Conservation (phyloP, 2,888 invertebrate species). For the Acleris sparsana region DNA sequence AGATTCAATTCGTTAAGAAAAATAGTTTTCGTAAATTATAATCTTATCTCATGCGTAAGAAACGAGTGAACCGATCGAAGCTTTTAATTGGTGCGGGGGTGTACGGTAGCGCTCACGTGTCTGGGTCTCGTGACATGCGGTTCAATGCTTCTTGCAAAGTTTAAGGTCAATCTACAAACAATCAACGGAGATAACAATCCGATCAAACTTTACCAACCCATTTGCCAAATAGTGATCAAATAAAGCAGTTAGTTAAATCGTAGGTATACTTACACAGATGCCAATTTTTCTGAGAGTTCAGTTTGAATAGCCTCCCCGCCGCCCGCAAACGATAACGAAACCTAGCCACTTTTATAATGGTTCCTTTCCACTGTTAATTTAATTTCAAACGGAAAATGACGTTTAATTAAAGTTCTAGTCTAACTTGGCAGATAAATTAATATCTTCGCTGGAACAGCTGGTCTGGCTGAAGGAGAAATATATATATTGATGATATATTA, state of each 20-base stretch:
- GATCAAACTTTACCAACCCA: background rate
- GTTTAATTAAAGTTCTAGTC: slow-evolving; percentile 54
- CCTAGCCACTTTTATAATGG: slow-evolving; percentile 21
- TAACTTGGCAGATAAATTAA: slow-evolving; percentile 47
- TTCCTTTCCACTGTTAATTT: slow-evolving; percentile 37
- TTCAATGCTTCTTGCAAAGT: slow-evolving; percentile 14
- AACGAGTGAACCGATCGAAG: slow-evolving; percentile 26
- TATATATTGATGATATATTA: slow-evolving; percentile 36
- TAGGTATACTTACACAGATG: background rate
- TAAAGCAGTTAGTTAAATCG: background rate
- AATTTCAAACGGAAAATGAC: slow-evolving; percentile 42
- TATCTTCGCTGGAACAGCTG: slow-evolving; percentile 47
- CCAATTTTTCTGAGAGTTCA: slow-evolving; percentile 2
- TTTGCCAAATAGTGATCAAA: slow-evolving; percentile 4
- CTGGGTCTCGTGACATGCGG: slow-evolving; percentile 48
- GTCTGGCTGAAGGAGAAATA: slow-evolving; percentile 35
- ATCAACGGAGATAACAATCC: slow-evolving; percentile 22
- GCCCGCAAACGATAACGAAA: background rate
- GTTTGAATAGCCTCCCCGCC: background rate
- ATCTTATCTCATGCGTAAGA: background rate
- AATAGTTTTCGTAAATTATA: background rate
- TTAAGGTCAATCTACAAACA: slow-evolving; percentile 33
- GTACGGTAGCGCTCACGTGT: slow-evolving; percentile 49
- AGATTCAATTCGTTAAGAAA: background rate
- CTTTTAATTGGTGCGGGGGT: slow-evolving; percentile 35